Conservation (phyloP, 2,888 invertebrate species). For the Chrysolina americana region DNA sequence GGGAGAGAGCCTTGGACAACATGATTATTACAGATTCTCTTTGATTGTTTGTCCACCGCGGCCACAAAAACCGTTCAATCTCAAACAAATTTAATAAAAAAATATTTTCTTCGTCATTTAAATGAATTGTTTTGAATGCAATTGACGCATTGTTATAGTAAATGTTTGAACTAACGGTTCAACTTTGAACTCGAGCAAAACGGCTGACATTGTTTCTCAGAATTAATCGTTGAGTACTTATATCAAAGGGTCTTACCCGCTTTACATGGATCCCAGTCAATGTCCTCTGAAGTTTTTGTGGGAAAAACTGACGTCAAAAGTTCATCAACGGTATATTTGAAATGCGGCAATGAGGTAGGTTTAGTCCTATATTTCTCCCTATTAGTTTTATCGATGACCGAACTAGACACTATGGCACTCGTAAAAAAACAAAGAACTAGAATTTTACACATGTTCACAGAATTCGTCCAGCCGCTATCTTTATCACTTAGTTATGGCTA, state of each 20-base stretch:
- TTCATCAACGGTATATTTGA: conserved; percentile 76
- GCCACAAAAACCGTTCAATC: no score
- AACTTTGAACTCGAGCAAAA: no score
- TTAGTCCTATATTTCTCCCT: conserved; percentile 33
- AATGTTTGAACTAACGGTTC: no score
- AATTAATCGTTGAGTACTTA: not conserved
- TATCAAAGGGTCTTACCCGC: conserved; percentile 75
- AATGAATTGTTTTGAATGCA: no score
- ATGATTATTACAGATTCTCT: no score
- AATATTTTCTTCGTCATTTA: no score
- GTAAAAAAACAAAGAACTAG: conserved; percentile 41
- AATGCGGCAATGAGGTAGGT: conserved; percentile 34
- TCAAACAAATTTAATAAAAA: no score
- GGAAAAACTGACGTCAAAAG: conserved; percentile 77
- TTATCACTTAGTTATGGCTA: conserved; percentile 37
- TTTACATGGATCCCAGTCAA: conserved; percentile 90
- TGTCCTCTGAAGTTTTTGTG: conserved; percentile 79
- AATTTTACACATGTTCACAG: conserved; percentile 44
- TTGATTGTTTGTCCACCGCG: no score
- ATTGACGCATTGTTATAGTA: no score
- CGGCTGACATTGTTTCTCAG: no score
- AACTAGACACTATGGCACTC: conserved; percentile 43
- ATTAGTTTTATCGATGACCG: conserved; percentile 37
- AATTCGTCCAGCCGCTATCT: conserved; percentile 25
- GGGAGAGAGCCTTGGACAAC: no score